A percentile compares a stretch with the other conserved stretches of the same genome.
Conservation (phyloP, 1,140 invertebrate genomes). For the Zaprionus capensis region DNA sequence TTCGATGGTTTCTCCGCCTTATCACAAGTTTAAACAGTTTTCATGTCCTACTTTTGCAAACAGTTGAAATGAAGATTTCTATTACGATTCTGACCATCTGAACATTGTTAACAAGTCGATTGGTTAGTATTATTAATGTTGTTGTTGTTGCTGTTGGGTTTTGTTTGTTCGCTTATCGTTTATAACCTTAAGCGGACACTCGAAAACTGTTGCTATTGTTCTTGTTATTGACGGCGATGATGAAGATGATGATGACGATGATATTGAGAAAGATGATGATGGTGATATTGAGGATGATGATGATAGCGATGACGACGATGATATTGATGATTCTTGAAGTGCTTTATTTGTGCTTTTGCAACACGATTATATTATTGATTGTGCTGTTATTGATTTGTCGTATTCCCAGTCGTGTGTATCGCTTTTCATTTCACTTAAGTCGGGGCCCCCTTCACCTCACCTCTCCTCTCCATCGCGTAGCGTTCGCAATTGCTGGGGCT, state of each 20-base stretch:
- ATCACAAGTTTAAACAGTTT: not conserved
- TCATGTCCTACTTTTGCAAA: not conserved
- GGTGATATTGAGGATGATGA: not conserved
- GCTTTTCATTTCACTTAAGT: conserved; percentile 41
- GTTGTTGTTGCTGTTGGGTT: not conserved
- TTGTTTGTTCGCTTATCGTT: conserved; percentile 7
- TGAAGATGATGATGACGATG: not conserved
- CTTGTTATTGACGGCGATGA: conserved; percentile 7
- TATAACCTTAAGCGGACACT: conserved; percentile 33
- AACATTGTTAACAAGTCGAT: not conserved
- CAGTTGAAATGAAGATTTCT: not conserved
- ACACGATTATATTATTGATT: conserved; percentile 50
- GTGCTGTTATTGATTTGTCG: conserved; percentile 44
- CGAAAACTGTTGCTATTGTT: conserved; percentile 20
- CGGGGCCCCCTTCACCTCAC: no score
- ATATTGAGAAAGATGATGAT: conserved; percentile 7
- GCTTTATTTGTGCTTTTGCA: conserved; percentile 52
- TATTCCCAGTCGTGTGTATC: conserved; percentile 26
- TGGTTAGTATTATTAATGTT: not conserved
- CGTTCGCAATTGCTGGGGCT: not conserved
- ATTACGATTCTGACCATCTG: not conserved
- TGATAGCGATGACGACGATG: conserved; percentile 7
- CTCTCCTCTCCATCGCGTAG: not conserved
- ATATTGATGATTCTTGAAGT: conserved; percentile 40
- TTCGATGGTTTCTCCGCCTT: no score